Conservation (phyloP, 92 coral and sea anemone genomes). For the Scolanthus callimorphus region DNA sequence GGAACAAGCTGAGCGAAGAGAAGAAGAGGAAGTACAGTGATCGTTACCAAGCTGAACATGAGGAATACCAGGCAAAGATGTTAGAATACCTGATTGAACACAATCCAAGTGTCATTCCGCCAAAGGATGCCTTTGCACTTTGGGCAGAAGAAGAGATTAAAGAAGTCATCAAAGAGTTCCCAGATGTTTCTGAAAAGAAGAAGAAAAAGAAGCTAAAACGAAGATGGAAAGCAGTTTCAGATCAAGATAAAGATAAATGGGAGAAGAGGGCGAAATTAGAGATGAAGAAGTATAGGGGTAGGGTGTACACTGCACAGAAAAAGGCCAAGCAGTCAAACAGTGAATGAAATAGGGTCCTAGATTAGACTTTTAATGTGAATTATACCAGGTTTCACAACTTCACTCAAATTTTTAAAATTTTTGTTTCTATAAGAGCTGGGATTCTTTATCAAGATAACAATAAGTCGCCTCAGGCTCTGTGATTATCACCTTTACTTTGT, state of each 20-base stretch:
- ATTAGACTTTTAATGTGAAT: too few relatives aligned
- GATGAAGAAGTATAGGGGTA: conserved; percentile 4
- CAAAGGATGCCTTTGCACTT: conserved; percentile 49
- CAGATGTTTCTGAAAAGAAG: conserved; percentile 62
- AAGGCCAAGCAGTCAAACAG: not conserved
- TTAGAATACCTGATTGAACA: conserved; percentile 21
- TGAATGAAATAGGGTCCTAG: too few relatives aligned
- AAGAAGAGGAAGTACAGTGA: conserved; percentile 47
- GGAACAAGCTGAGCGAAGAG: conserved; percentile 55
- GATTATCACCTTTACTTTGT: too few relatives aligned
- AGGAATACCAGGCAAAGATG: conserved; percentile 33
- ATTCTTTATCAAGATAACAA: too few relatives aligned
- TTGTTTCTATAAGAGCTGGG: too few relatives aligned
- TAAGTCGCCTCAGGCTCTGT: too few relatives aligned
- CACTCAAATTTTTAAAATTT: too few relatives aligned
- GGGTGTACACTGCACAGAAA: conserved; percentile 3
- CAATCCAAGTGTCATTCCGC: conserved; percentile 37
- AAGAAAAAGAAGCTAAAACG: conserved; percentile 40
- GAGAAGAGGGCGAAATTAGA: conserved; percentile 31
- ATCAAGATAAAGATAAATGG: conserved; percentile 32
- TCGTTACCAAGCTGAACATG: conserved; percentile 21
- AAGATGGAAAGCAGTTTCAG: conserved; percentile 57
- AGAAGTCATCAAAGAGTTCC: conserved; percentile 13
- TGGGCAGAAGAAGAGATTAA: conserved; percentile 39
- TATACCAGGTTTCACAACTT: too few relatives aligned